These are phyloP conservation scores for Chymomyza amoena DNA, from an alignment of 2,888 invertebrate species.

Conservation along the genomic window DNA sequence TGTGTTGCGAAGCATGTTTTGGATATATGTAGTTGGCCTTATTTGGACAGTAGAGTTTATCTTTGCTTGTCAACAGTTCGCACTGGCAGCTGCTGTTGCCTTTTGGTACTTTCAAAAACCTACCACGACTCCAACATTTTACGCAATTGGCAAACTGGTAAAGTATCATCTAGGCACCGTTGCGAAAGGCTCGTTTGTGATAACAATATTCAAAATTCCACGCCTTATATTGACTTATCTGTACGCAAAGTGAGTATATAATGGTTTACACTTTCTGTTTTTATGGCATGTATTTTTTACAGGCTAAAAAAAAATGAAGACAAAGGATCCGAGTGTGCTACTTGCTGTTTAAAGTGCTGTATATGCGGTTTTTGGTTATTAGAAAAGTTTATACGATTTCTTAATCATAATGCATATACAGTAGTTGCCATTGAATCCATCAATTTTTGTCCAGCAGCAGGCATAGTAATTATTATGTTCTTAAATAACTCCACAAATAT, in stretches of 20 bases:
- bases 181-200: conserved; percentile 95
- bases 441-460: conserved; percentile 93
- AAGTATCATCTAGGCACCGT: conserved; percentile 97
- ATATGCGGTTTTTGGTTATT: conserved; percentile 94
- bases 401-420: conserved; percentile 97
- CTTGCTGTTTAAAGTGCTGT: conserved; percentile 88
- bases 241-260: conserved; percentile 88
- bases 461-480: conserved; percentile 82
- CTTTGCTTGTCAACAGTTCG: conserved; percentile 95
- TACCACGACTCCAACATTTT: conserved; percentile 82
- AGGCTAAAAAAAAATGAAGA: conserved; percentile 85
- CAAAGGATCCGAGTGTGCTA: conserved; percentile 86
- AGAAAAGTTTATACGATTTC: conserved; percentile 93
- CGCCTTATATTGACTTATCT: conserved; percentile 92
- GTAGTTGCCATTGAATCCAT: conserved; percentile 95
- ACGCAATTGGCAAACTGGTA: conserved; percentile 84
- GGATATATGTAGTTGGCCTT: conserved; percentile 93
- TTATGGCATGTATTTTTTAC: conserved; percentile 41
- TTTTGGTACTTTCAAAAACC: conserved; percentile 95
- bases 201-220: conserved; percentile 95
- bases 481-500: neutral
- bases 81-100: conserved; percentile 94
- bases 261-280: neutral
- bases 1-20: conserved; percentile 95
- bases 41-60: conserved; percentile 97